Base-by-base conservation (phyloP, 1,140 invertebrate genomes). In the Pogonus chalceus region DNA sequence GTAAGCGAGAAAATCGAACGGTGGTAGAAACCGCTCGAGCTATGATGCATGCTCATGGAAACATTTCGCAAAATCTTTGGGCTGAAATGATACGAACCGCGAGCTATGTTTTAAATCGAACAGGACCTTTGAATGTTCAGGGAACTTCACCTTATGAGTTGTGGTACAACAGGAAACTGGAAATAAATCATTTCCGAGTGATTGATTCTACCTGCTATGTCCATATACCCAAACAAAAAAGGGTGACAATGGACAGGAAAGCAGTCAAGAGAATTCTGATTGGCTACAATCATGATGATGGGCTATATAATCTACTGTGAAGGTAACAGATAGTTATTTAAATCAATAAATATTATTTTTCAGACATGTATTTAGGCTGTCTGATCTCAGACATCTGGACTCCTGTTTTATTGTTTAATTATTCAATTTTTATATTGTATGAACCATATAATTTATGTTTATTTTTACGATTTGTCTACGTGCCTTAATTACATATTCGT, bases 141-240 rank as follows among this genome's bases (percentile, higher is more conserved):
- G 20, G 50, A 20, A 61, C 63, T 51, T 59, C 60, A 20, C 67
- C 65, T 31, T n/a, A n/a, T n/a, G n/a, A n/a, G n/a, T n/a, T n/a
- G n/a, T n/a, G n/a, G n/a, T n/a, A n/a, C n/a, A n/a, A n/a, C 62
- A 58, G 53, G 64, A 67, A 51, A 20, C 64, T 2, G 62, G 65
- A 59, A 56, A 49, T 35, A 47, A 35, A 0, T 55, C 56, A 43
- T 31, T 35, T n/a, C n/a, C n/a, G n/a, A n/a, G n/a, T n/a, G n/a
- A 56, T 66, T 47, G 62, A 61, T n/a, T 56, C 52, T 9, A 53
- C 53, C 1, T 60, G 52, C 21, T 60, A 57, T 43, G 51, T 49
- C 10, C 58, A 64, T 48, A 46, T 64, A 26, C 65, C 60, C 7
- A 56, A 52, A 22, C 54, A 63, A 46, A 51, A 31, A 20, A 56